Evolutionary conservation across 2,888 invertebrate genomes (phyloP), one percentile per base, ranked within the genome.

Genomic region (Dolomedes plantarius): DNA sequence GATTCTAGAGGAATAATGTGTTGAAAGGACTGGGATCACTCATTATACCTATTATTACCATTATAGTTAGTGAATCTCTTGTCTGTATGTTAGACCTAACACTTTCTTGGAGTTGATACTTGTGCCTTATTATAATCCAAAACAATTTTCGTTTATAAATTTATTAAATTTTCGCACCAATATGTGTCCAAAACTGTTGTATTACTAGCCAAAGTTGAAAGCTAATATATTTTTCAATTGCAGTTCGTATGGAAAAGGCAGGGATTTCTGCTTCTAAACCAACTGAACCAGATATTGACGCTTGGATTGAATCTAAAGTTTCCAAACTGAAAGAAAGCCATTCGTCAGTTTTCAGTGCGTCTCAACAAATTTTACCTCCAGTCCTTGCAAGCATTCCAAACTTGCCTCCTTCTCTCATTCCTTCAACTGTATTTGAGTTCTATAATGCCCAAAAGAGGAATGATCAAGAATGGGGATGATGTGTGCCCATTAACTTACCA

Each of bases 371-470:
- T 68, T 77, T 88, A 19, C 86, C 88, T 13, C 23, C 81, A 11
- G 29, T 75, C 27, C 69, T 88, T 16, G 29, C 75, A n/a, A 78
- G 13, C n/a, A 75, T 86, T 68, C 76, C 86, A 13, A 88, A 86
- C 62, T 7, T 88, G 13, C 87, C 88, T 9, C 86, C 87, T n/a
- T 88, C 88, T 31, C 68, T 88, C 5, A 79, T 88, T 62, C 88
- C 88, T 31, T 68, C 79, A 11, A 83, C 56, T 32, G 41, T 83
- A n/a, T 46, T 64, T 7, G 82, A 87, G 32, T 29, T 74, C 7
- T 19, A 69, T 1, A 64, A 56, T 74, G 16, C 23, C 31, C n/a
- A 65, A 11, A 77, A 71, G 68, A 56, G 67, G 19, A 27, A 19
- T 56, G 23, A 5, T 3, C 23, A 6, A n/a, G 72, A 79, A n/a